A percentile compares a stretch with the other conserved stretches of the same genome.
Evolutionary conservation across 2,888 invertebrate species (phyloP).

Genomic region (Ctena decussata): DNA sequence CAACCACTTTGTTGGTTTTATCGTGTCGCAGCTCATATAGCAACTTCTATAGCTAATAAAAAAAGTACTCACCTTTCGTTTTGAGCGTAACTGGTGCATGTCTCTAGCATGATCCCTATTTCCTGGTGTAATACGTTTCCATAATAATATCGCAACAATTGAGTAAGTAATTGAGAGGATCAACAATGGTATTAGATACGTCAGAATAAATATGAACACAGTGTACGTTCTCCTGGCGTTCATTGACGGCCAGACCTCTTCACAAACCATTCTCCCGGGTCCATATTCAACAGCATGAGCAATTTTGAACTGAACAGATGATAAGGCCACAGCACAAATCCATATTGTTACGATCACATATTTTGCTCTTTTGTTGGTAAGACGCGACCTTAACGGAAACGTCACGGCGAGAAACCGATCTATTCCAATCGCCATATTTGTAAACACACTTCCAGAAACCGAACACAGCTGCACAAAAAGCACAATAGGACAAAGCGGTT

Average conservation of each 20-base stretch:
- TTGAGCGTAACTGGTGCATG: constrained; percentile 86
- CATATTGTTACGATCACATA: constrained; percentile 87
- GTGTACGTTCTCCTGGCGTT: constrained; percentile 76
- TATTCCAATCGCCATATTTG: constrained; percentile 88
- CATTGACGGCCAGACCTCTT: constrained; percentile 69
- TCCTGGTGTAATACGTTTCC: constrained; percentile 87
- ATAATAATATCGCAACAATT: constrained; percentile 87
- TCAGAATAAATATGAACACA: constrained; percentile 81
- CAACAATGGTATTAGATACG: constrained; percentile 87
- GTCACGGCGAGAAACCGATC: constrained; percentile 86
- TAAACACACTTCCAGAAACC: constrained; percentile 87
- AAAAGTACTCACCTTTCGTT: constrained; percentile 86
- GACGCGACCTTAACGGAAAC: constrained; percentile 85
- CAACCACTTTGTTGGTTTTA: too few relatives aligned
- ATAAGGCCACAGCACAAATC: constrained; percentile 85
- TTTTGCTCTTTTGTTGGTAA: constrained; percentile 86
- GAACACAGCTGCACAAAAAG: constrained; percentile 88
- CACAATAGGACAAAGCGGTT: constrained; percentile 88
- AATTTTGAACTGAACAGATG: constrained; percentile 86
- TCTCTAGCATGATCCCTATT: constrained; percentile 87
- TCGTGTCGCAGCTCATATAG: too few relatives aligned
- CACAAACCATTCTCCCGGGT: constrained; percentile 72
- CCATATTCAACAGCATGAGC: constrained; percentile 67
- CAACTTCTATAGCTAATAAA: too few relatives aligned
- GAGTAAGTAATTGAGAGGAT: constrained; percentile 87